Evolutionary conservation across 2,888 invertebrate species (phyloP), one percentile per base, ranked within the genome.

Genomic region (Phorcus lineatus): DNA sequence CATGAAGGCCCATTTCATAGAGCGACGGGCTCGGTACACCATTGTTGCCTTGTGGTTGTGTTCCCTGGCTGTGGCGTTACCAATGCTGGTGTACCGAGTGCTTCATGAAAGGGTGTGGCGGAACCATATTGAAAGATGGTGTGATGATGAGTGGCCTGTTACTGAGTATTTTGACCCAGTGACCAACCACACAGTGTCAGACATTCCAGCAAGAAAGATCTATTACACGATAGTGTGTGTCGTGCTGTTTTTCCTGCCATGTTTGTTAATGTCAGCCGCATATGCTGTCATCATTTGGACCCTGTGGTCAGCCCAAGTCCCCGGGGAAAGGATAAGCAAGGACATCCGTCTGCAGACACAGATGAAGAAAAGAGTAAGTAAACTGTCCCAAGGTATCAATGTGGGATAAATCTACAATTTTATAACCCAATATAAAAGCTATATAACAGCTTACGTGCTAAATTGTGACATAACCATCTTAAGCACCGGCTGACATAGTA

Each of bases 151-250:
- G 17, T 92, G 92, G 91, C 90, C 91, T 0, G 67, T 84, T 1
- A 83, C 82, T 1, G 74, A 78, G 9, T 85, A 55, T 6, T 81
- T 77, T 9, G 85, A 87, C 52, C 57, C 80, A 6, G 77, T 76
- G 0, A 82, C 77, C 3, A 82, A 78, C 62, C 28, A 28, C n/a
- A 81, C 79, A 47, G 19, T 81, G 40, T 53, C 74, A 36, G 80
- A 62, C 28, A 83, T 0, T 85, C 94, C 0, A 13, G 92, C 17
- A 92, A 96, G 78, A 95, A 95, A 70, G 28, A 94, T 96, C 53
- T 97, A 97, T 90, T 97, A 97, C 96, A 96, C 96, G 86, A 95
- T 96, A 36, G 94, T 96, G 3, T 94, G 96, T 24, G 95, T 95
- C 0, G 94, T 96, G 7, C 92, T 97, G 24, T 96, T 97, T 0